A percentile compares a stretch with the other conserved stretches of the same genome.
Conservation (phyloP, 2,113 vertebrate species). For the Atractosteus spatula region DNA sequence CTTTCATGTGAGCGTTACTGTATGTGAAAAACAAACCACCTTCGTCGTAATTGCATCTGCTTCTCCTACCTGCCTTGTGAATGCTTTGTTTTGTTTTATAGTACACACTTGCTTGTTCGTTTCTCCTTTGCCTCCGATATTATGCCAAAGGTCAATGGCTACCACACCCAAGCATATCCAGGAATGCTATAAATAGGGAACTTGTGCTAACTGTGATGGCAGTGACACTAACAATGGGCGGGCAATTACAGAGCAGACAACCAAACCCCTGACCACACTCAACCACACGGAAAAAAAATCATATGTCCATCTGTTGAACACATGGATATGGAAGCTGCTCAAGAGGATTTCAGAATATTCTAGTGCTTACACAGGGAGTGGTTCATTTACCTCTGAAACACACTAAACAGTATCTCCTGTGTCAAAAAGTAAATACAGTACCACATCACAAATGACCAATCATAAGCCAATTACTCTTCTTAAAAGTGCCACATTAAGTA, state of each 20-base stretch:
- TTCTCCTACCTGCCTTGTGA: not conserved
- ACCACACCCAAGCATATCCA: slow-evolving; percentile 16
- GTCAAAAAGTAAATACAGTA: not conserved
- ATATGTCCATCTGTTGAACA: slow-evolving; percentile 33
- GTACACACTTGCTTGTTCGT: not conserved
- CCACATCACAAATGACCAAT: slow-evolving; percentile 25
- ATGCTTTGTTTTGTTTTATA: not conserved
- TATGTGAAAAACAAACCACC: not conserved
- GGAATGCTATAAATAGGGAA: slow-evolving; percentile 27
- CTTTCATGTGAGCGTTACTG: too few species aligned
- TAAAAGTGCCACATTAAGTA: not conserved
- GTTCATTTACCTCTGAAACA: slow-evolving; percentile 16
- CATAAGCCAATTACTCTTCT: slow-evolving; percentile 10
- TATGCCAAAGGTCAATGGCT: slow-evolving; percentile 4
- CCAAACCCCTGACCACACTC: slow-evolving; percentile 27
- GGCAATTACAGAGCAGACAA: slow-evolving; percentile 32
- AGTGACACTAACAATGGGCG: slow-evolving; percentile 30
- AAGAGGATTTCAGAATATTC: not conserved
- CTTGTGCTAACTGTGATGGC: slow-evolving; percentile 11
- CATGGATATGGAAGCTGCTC: not conserved
- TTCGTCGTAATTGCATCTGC: not conserved
- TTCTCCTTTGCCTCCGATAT: not conserved
- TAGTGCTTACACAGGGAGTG: slow-evolving; percentile 8
- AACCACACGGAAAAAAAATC: slow-evolving; percentile 16
- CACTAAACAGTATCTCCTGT: slow-evolving; percentile 3